Base-by-base conservation (phyloP, 2,797 vertebrate genomes). In the Acrossocheilus fasciatus region DNA sequence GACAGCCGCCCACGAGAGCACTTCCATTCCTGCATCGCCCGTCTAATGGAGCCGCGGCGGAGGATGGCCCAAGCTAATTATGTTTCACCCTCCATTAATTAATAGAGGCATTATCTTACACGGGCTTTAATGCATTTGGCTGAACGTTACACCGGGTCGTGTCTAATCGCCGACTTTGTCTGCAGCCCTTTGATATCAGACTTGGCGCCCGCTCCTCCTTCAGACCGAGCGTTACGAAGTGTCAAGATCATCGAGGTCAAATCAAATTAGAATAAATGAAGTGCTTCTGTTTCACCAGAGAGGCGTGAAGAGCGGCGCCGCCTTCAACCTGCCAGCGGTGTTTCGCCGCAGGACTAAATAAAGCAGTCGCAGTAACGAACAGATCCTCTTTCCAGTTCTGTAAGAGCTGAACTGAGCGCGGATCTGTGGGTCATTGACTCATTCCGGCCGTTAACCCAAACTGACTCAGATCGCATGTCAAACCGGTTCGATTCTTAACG, bases 71-170 rank as follows among this genome's bases (percentile, higher is more conserved):
- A 2, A 11, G 72, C 41, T 83, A 39, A 84, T 84, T 77, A 69
- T 52, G 74, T 43, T 75, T 83, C 54, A 75, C 82, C 54, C 57
- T 83, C 54, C 26, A 50, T 64, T 68, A 84, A 84, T 69, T 77
- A 85, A 54, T 45, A 47, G 34, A 76, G 45, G 20, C 34, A 20
- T 81, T 80, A 80, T 81, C 47, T 47, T 54, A 26, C 69, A 20
- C 34, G 0, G 57, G 7, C 43, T 68, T 50, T 52, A 50, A 54
- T 62, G 70, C 4, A 7, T 83, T 74, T 17, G 17, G 10, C 17
- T 57, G 23, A 64, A n/a, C 14, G 26, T 74, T 75, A 69, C 64
- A n/a, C 11, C 26, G 0, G 39, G 14, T 82, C 9, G 0, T 4
- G 41, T 62, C 18, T 74, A n/a, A 83, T 74, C n/a, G 9, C 70